Base-by-base conservation (phyloP, 2,888 invertebrate species). In the Andrena flavipes region DNA sequence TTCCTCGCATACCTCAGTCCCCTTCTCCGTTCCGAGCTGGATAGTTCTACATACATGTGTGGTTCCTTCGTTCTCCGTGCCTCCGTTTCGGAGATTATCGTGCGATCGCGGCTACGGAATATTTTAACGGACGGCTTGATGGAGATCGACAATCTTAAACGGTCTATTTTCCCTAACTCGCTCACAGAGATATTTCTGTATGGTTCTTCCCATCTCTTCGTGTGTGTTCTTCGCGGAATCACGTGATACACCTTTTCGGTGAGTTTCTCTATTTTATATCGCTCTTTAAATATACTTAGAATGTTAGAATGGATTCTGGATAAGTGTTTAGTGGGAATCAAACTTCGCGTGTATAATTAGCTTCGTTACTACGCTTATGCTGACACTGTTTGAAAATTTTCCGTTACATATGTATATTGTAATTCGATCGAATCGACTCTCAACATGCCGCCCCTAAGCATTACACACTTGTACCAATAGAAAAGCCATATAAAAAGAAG, bases 1-100 rank as follows among this genome's bases (percentile, higher is more conserved):
- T 16, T 20, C 0, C 4, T 30, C 8, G 54, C 68, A 23, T 62
- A 72, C 64, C 67, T 59, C 49, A 63, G 56, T 71, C 49, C 54
- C 13, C 23, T 64, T 60, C 64, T 69, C 51, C 68, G 60, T 54
- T 23, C 7, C 48, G 26, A 16, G 33, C 29, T 10, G 63, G 59
- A 65, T 23, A 42, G 20, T 26, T 29, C 16, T 42, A 29, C 30
- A 35, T 64, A 64, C 64, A 56, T 56, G 42, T 73, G 35, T 64
- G 23, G 56, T 56, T 56, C 23, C 64, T 54, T 2, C n/a, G 54
- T 60, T 80, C 54, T 48, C 63, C 30, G 42, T 63, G 26, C 68
- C 67, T 60, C 80, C 76, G 76, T 80, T 80, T 72, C 68, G 76
- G 13, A 60, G 76, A 82, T 80, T 76, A 60, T 72, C 6, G 51